Percentiles rank a stretch among this genome's conserved stretches.
Evolutionary conservation across 2,888 invertebrate species (phyloP).

Genomic region (Ormia ochracea): DNA sequence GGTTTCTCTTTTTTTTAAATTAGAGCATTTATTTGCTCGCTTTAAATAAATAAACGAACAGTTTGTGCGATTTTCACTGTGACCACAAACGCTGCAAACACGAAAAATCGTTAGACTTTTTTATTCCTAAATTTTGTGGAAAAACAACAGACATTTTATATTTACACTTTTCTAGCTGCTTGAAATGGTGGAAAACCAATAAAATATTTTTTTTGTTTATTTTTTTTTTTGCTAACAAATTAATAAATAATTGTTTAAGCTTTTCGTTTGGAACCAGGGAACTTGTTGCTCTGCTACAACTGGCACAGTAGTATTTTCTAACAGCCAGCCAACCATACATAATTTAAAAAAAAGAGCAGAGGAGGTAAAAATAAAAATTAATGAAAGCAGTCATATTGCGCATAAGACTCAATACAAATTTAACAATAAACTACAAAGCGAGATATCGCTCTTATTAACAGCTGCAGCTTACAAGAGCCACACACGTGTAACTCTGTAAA

Average conservation of each 20-base stretch:
- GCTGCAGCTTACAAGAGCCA: not conserved
- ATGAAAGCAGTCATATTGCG: not conserved
- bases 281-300: not conserved
- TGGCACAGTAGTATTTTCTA: not conserved
- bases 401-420: not conserved
- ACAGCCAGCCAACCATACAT: too few relatives aligned
- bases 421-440: not conserved
- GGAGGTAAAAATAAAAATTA: not conserved
- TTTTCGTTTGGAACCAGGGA: not conserved
- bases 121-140: not conserved
- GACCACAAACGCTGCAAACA: not conserved
- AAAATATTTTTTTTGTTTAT: too few relatives aligned
- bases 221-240: too few relatives aligned
- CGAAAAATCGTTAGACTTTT: not conserved
- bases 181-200: slow-evolving; percentile 6
- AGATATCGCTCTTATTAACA: not conserved
- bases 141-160: not conserved
- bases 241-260: slow-evolving; percentile 2
- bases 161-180: not conserved
- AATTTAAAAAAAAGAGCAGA: too few relatives aligned
- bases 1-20: too few relatives aligned
- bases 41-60: not conserved
- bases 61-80: slow-evolving; percentile 10
- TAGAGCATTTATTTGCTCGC: slow-evolving; percentile 13
- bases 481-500: not conserved